Conservation (phyloP, 2,888 invertebrate species). For the Helleia helle region DNA sequence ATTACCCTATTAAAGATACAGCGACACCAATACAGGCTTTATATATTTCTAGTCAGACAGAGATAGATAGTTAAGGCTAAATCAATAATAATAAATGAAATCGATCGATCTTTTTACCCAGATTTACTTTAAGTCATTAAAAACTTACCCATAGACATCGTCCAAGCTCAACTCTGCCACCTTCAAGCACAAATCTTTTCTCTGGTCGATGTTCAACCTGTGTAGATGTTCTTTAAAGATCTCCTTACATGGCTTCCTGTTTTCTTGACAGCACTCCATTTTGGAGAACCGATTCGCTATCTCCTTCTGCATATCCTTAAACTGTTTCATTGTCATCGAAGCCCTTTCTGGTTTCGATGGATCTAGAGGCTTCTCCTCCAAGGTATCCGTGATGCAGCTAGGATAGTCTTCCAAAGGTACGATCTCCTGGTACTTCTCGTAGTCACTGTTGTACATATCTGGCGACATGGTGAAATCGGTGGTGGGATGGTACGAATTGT, state of each 20-base stretch:
- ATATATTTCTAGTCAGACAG: no score
- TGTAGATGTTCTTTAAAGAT: slow-evolving; percentile 39
- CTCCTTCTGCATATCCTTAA: slow-evolving; percentile 54
- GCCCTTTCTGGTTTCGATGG: slow-evolving; percentile 8
- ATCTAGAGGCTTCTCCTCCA: slow-evolving; percentile 17
- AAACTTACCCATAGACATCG: slow-evolving; percentile 41
- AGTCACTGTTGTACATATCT: slow-evolving; percentile 36
- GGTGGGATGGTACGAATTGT: slow-evolving; percentile 30
- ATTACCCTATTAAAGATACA: no score
- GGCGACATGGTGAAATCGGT: slow-evolving; percentile 41
- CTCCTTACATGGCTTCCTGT: slow-evolving; percentile 36
- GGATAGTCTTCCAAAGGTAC: slow-evolving; percentile 29
- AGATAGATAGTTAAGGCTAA: no score
- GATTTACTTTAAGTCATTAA: no score
- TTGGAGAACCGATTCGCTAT: slow-evolving; percentile 39
- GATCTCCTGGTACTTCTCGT: slow-evolving; percentile 50
- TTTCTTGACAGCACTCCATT: slow-evolving; percentile 44
- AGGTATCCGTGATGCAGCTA: slow-evolving; percentile 17
- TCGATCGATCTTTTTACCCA: no score
- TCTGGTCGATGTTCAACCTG: slow-evolving; percentile 32
- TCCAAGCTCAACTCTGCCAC: slow-evolving; percentile 43
- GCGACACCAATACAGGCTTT: no score
- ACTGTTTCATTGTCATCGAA: slow-evolving; percentile 34
- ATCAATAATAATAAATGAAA: no score
- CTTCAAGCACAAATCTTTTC: slow-evolving; percentile 38